phyloP scores from a whole-genome alignment of 2,888 invertebrate species.

The Cataglyphis albicans region DNA sequence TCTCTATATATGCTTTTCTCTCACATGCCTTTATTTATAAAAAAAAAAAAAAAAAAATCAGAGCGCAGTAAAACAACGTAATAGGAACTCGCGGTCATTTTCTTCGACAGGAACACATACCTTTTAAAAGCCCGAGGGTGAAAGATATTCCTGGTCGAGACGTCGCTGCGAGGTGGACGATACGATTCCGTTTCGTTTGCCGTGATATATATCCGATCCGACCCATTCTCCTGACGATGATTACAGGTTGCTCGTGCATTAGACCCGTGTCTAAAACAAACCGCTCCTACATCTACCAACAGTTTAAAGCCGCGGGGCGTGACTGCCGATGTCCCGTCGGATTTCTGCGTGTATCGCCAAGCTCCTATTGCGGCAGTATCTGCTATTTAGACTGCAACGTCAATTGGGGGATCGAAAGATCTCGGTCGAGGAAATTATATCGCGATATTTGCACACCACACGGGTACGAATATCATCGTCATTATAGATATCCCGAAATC shows the following conservation, averaged over 20 bases:
- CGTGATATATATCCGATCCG: conserved; percentile 80
- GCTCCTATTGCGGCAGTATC: conserved; percentile 33
- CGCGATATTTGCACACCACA: neutral
- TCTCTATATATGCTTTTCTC: neutral
- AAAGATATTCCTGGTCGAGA: conserved; percentile 23
- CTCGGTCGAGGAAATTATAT: conserved; percentile 36
- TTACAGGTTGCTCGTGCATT: conserved; percentile 82
- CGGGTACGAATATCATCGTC: neutral
- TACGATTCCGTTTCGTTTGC: conserved; percentile 72
- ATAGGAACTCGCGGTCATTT: neutral
- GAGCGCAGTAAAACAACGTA: neutral
- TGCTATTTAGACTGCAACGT: conserved; percentile 55
- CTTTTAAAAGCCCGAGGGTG: conserved; percentile 19
- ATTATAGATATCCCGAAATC: neutral
- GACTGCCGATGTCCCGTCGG: conserved; percentile 64
- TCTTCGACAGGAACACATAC: neutral
- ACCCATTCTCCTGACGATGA: conserved; percentile 81
- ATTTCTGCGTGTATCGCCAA: conserved; percentile 53
- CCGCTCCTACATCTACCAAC: conserved; percentile 83
- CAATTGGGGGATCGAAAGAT: conserved; percentile 44
- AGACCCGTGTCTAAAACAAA: conserved; percentile 84
- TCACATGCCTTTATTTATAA: neutral
- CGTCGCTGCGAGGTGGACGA: conserved; percentile 53
- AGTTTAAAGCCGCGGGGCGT: conserved; percentile 81
- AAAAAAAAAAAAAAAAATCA: conserved; percentile 22